Evolutionary conservation across 1,140 invertebrate genomes (phyloP).

Genomic region (Chironomus tepperi): DNA sequence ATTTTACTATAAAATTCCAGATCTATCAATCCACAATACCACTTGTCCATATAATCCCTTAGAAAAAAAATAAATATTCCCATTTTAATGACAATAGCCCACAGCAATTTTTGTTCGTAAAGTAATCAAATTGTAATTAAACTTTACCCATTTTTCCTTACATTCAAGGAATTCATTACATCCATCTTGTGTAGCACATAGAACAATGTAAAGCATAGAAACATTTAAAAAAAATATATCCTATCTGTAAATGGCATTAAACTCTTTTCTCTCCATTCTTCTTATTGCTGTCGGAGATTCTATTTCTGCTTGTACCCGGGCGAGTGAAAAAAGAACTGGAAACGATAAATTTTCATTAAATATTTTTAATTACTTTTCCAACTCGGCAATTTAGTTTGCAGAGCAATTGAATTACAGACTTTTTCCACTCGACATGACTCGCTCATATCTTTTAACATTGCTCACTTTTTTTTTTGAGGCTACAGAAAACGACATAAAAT

Average conservation of each 20-base stretch:
- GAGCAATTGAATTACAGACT: constrained; percentile 19
- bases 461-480: background rate
- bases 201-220: background rate
- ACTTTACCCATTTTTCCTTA: background rate
- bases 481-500: background rate
- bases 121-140: background rate
- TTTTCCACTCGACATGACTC: background rate
- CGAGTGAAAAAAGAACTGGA: background rate
- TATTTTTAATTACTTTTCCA: constrained; percentile 18
- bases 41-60: too few species aligned
- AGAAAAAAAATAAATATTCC: background rate
- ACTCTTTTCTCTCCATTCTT: constrained; percentile 5
- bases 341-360: constrained; percentile 23
- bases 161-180: too few species aligned
- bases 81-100: background rate
- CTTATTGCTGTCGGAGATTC: background rate
- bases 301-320: background rate
- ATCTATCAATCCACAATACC: too few species aligned
- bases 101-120: background rate
- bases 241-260: background rate
- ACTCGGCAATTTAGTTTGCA: constrained; percentile 11
- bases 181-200: too few species aligned
- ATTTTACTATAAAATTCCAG: too few species aligned
- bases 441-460: background rate
- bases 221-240: background rate